Percentiles rank a stretch among this genome's conserved stretches.
Conservation (phyloP, 92 coral and sea anemone species). For the Bergia puertoricense region DNA sequence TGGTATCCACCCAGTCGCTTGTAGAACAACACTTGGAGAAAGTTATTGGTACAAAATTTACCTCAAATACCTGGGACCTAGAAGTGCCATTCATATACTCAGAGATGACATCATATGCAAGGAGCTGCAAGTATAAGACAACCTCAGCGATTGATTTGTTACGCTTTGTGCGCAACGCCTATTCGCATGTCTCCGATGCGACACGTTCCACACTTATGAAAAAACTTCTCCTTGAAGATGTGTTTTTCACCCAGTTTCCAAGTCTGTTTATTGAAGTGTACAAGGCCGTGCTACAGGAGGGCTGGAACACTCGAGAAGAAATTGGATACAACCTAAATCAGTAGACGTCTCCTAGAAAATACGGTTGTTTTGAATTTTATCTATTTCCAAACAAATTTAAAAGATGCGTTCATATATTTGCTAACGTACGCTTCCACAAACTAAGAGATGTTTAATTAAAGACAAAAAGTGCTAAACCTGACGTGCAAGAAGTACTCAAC, state of each 20-base stretch:
- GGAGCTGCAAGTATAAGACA: conserved; percentile 45
- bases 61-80: too few relatives aligned
- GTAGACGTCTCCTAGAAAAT: background rate
- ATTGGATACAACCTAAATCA: background rate
- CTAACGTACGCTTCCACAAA: too few relatives aligned
- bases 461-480: too few relatives aligned
- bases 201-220: background rate
- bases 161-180: conserved; percentile 47
- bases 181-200: conserved; percentile 46
- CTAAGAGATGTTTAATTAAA: too few relatives aligned
- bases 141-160: conserved; percentile 2
- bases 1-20: too few relatives aligned
- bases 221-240: conserved; percentile 17
- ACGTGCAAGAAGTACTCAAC: too few relatives aligned
- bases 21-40: too few relatives aligned
- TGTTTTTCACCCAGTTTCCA: conserved; percentile 30
- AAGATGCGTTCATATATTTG: too few relatives aligned
- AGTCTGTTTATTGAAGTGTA: conserved; percentile 52
- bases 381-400: too few relatives aligned
- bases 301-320: background rate
- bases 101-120: conserved; percentile 29
- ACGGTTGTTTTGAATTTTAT: too few relatives aligned
- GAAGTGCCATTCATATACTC: background rate
- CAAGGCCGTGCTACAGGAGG: background rate
- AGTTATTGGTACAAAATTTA: too few relatives aligned